A percentile compares a stretch with the other conserved stretches of the same genome.
Evolutionary conservation across 2,113 vertebrate genomes (phyloP).

Genomic region (Lates calcarifer): DNA sequence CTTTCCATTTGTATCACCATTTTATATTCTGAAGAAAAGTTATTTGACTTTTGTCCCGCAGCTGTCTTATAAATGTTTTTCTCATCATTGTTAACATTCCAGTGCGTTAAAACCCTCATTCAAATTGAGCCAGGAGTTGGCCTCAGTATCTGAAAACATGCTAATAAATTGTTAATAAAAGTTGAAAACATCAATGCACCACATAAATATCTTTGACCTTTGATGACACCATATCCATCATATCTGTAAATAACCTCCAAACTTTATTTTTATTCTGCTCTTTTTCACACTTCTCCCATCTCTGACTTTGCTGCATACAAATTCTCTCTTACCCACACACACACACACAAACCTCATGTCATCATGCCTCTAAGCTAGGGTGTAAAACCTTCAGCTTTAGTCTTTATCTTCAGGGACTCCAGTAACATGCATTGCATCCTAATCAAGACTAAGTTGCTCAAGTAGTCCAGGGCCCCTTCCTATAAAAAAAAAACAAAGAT

Average conservation of each 20-base stretch:
- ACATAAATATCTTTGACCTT: neutral
- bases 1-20: constrained; percentile 10
- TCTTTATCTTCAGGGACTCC: constrained; percentile 21
- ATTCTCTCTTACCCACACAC: neutral
- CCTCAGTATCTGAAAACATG: neutral
- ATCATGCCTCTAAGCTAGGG: neutral
- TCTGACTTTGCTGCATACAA: neutral
- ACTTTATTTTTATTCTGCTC: constrained; percentile 2
- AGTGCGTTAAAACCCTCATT: neutral
- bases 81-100: constrained; percentile 25
- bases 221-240: neutral
- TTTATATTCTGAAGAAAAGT: neutral
- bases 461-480: constrained; percentile 11
- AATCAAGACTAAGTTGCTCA: constrained; percentile 45
- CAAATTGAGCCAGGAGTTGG: neutral
- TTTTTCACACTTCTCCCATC: constrained; percentile 9
- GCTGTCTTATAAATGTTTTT: neutral
- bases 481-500: constrained; percentile 14
- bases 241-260: neutral
- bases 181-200: neutral
- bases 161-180: neutral
- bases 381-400: constrained; percentile 28
- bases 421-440: constrained; percentile 51
- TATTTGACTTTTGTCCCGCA: neutral
- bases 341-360: constrained; percentile 14